A percentile compares a stretch with the other conserved stretches of the same genome.
Conservation (phyloP, 1,140 invertebrate species). For the Stegodyphus mimosarum region DNA sequence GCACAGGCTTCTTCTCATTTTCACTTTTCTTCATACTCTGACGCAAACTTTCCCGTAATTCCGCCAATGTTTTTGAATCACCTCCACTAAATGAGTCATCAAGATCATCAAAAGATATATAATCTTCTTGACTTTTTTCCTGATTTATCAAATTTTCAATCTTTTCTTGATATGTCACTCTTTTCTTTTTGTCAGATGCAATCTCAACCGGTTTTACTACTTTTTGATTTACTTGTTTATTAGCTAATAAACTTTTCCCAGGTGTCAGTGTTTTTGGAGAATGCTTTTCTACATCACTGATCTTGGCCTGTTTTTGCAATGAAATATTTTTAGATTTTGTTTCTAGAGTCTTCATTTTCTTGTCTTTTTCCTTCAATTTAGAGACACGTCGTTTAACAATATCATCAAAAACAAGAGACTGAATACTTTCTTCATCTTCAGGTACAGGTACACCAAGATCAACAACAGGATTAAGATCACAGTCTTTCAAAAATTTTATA, state of each 20-base stretch:
- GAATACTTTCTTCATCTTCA: conserved; percentile 24
- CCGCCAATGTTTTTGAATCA: conserved; percentile 40
- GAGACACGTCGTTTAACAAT: conserved; percentile 10
- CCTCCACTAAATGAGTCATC: conserved; percentile 21
- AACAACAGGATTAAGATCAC: conserved; percentile 40
- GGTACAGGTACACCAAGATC: conserved; percentile 32
- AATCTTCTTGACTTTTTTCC: background rate
- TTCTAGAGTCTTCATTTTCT: background rate
- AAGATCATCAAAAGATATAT: background rate
- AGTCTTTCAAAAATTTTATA: conserved; percentile 38
- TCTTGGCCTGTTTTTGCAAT: background rate
- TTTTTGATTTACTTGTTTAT: background rate
- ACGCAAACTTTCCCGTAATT: conserved; percentile 36
- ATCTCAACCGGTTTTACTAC: background rate
- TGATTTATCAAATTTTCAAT: conserved; percentile 24
- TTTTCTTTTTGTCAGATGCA: background rate
- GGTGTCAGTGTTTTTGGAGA: conserved; percentile 14
- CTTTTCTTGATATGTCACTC: conserved; percentile 29
- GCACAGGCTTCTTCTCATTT: background rate
- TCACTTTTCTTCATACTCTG: conserved; percentile 31
- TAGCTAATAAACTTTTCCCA: background rate
- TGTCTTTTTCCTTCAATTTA: conserved; percentile 13
- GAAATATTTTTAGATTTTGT: background rate
- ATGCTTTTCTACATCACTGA: background rate
- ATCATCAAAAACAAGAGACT: conserved; percentile 28